Base-by-base conservation (phyloP, 2,888 invertebrate species). In the Bimastos eiseni region DNA sequence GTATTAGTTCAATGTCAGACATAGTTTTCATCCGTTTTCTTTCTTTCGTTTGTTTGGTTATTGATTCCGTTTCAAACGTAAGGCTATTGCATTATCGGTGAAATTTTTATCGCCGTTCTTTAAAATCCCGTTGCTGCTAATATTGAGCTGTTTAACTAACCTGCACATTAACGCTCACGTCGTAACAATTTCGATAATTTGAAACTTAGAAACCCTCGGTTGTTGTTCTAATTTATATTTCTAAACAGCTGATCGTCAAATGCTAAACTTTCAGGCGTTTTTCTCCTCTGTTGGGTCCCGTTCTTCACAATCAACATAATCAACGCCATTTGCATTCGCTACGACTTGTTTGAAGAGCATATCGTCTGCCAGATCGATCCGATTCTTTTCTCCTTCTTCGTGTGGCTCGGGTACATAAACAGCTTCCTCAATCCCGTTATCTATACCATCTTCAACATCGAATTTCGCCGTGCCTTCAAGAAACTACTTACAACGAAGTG, bases 261-360 rank as follows among this genome's bases (percentile, higher is more conserved):
- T 70, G 30, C 1, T 70, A 0, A 70, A 30, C 30, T 96, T 96
- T n/a, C 96, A 99, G 99, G 98, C 93, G 98, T 98, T 6, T 99
- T 99, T 95, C 96, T 99, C 86, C 97, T 98, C 94, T 99, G 99
- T 96, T 99, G 99, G 99, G 97, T 98, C 92, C 99, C 99, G 83
- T 99, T 99, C 96, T 99, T 99, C 96, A 98, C 98, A 2, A 98
- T 98, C 96, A 98, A 98, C 95, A 98, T 99, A 93, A 97, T 98
- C 96, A 98, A 98, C 95, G 99, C 99, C 24, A 97, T 99, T 95
- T 99, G 99, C 96, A 97, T 97, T 93, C 98, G 94, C 34, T 94
- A 94, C 92, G 92, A 93, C 37, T 89, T 94, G 88, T 91, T 91
- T 90, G 88, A 95, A 15, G 92, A 92, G 97, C 97, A 92, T 97